phyloP scores from a whole-genome alignment of 2,888 invertebrate genomes.

The Nomada ruficornis region DNA sequence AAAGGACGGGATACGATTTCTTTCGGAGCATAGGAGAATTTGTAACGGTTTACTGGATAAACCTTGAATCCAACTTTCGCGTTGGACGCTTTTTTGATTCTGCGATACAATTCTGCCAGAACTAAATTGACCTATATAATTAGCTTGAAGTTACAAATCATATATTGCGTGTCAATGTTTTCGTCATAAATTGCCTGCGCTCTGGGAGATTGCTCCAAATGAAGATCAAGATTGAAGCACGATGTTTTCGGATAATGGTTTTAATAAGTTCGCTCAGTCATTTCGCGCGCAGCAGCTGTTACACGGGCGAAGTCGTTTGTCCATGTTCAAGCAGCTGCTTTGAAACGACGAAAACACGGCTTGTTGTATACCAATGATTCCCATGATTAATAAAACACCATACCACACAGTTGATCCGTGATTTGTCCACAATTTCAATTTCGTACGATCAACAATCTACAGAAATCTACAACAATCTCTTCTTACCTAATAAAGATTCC shows the following conservation, averaged over 20 bases:
- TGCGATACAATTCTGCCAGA: no score
- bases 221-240: not conserved
- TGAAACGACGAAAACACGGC: not conserved
- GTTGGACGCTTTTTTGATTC: no score
- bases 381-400: constrained; percentile 3
- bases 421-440: not conserved
- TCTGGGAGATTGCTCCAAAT: not conserved
- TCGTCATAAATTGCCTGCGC: no score
- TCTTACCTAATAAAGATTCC: not conserved
- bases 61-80: no score
- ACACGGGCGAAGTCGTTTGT: constrained; percentile 39
- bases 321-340: constrained; percentile 32
- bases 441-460: not conserved
- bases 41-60: no score
- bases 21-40: no score
- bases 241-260: not conserved
- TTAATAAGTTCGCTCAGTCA: constrained; percentile 21
- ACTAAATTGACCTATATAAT: no score
- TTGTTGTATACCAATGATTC: not conserved
- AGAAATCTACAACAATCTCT: no score
- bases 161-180: no score
- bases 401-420: constrained; percentile 11
- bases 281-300: constrained; percentile 25
- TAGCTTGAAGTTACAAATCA: no score
- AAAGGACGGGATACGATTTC: no score